Percentiles rank a stretch among this genome's conserved stretches.
These are phyloP conservation scores for Clarias pachynema DNA, from an alignment of 2,797 vertebrate species.

Conservation along the genomic window DNA sequence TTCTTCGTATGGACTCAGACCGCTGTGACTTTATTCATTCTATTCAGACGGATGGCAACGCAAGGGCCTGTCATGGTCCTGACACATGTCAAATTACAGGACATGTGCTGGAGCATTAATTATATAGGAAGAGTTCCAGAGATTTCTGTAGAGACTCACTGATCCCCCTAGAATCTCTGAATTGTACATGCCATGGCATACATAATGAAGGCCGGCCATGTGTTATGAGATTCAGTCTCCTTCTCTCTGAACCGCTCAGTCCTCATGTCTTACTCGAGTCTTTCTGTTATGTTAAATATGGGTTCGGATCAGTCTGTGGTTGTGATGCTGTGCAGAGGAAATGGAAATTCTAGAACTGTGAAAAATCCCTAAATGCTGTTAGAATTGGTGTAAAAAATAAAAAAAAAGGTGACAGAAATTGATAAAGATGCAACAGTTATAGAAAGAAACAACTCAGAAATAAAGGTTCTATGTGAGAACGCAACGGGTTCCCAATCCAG, in stretches of 20 bases:
- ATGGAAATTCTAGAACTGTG: conserved; percentile 1
- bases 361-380: background rate
- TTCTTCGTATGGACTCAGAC: conserved; percentile 20
- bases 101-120: conserved; percentile 42
- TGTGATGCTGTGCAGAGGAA: background rate
- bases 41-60: conserved; percentile 26
- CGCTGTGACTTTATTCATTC: conserved; percentile 32
- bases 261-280: background rate
- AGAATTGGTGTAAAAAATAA: background rate
- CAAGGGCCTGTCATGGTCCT: conserved; percentile 42
- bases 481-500: background rate
- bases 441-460: background rate
- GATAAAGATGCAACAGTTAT: background rate
- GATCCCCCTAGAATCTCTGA: conserved; percentile 6
- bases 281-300: background rate
- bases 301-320: background rate
- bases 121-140: conserved; percentile 36
- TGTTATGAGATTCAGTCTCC: background rate
- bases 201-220: conserved; percentile 25
- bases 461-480: background rate
- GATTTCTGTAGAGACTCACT: conserved; percentile 3
- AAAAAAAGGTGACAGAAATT: background rate
- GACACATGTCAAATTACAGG: conserved; percentile 56
- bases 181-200: conserved; percentile 25
- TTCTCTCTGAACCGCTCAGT: background rate